Conservation (phyloP, 2,113 vertebrate species). For the Pantherophis guttatus region DNA sequence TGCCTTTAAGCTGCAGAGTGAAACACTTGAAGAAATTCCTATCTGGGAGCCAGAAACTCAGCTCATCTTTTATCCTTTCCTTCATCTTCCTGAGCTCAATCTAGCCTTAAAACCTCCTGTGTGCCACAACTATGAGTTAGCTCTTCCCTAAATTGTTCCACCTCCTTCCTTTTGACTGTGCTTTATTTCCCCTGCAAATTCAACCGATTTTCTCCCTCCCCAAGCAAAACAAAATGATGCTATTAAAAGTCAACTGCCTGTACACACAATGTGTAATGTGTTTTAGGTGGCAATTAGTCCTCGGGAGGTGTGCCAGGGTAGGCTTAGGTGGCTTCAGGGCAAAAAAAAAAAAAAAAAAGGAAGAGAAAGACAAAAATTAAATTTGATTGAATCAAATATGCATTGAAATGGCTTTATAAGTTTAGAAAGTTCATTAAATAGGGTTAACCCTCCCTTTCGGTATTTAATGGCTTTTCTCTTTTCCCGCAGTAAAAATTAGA, state of each 20-base stretch:
- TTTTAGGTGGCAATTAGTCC: not conserved
- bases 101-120: not conserved
- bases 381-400: not conserved
- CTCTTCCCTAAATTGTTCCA: not conserved
- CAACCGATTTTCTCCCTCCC: not conserved
- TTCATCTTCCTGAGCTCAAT: not conserved
- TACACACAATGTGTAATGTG: not conserved
- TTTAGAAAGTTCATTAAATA: not conserved
- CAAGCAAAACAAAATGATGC: not conserved
- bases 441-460: not conserved
- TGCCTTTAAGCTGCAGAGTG: not conserved
- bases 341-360: not conserved
- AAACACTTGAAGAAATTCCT: not conserved
- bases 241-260: not conserved
- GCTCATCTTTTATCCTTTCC: not conserved
- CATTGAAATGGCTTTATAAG: not conserved
- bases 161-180: not conserved
- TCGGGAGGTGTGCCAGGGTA: not conserved
- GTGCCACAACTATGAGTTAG: not conserved
- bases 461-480: not conserved
- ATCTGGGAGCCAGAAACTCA: not conserved
- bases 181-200: not conserved
- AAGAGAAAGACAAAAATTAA: not conserved
- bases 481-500: not conserved
- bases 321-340: not conserved